Base-by-base conservation (phyloP, 2,888 invertebrate species). In the Laspeyria flexula region DNA sequence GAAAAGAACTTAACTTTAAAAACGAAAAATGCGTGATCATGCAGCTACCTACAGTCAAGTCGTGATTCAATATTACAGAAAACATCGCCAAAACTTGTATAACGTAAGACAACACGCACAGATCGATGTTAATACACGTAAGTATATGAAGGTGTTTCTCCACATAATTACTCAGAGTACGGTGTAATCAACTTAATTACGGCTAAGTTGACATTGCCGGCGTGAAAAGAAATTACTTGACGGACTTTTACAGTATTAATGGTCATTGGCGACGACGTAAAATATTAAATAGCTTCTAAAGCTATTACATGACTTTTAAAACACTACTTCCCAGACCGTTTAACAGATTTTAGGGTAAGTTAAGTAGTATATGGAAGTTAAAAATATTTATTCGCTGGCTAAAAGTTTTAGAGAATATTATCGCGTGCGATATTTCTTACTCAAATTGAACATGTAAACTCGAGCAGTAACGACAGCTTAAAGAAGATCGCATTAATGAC, bases 211-310 rank as follows among this genome's bases (percentile, higher is more conserved):
- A 57, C 55, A 47, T 48, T 31, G 40, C 10, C 37, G 33, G 29
- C 41, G 43, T 43, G 50, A 54, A 65, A 60, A 49, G 29, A 55
- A 33, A 61, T 62, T 62, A 60, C 51, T 55, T 55, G 45, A 30
- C 37, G 16, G 34, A 41, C 43, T 45, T 23, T 42, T 42, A 27
- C 27, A 43, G 33, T 38, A 52, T 51, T 42, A 60, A 60, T 30
- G 34, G n/a, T 15, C 51, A 35, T 43, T 39, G 21, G 46, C 47
- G 61, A 49, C 43, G 35, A 45, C 34, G 37, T 51, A 39, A 43
- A 60, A 60, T 42, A 31, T 55, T 40, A 21, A 55, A 31, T 15
- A 49, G n/a, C 40, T 45, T 34, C 35, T 33, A 27, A 12, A 27
- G n/a, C n/a, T n/a, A 10, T 39, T 16, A 29, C 15, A 29, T 29